A percentile compares a stretch with the other conserved stretches of the same genome.
These are phyloP conservation scores for Chaetodon trifascialis DNA, from an alignment of 2,113 vertebrate genomes.

Conservation along the genomic window DNA sequence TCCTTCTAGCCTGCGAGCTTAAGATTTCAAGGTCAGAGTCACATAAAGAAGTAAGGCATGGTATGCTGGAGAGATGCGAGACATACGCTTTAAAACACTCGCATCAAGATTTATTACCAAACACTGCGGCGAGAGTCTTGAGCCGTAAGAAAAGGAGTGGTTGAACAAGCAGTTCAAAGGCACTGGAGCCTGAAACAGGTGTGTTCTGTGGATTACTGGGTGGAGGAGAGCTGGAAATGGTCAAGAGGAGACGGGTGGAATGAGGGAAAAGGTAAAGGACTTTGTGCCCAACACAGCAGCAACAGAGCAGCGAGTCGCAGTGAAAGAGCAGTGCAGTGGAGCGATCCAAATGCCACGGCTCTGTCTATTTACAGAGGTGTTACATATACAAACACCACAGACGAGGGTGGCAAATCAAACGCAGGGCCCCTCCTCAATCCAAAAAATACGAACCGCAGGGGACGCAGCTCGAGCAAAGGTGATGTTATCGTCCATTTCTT, in stretches of 20 bases:
- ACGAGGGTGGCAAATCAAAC: constrained; percentile 38
- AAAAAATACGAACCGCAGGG: constrained; percentile 30
- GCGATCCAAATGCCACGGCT: constrained; percentile 48
- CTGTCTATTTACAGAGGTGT: constrained; percentile 68
- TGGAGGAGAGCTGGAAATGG: constrained; percentile 46
- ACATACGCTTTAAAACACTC: constrained; percentile 45
- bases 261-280: constrained; percentile 17
- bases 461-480: constrained; percentile 31
- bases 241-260: constrained; percentile 18
- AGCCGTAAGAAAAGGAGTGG: constrained; percentile 40
- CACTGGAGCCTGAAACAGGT: constrained; percentile 70
- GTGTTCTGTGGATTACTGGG: constrained; percentile 60
- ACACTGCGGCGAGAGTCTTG: constrained; percentile 42
- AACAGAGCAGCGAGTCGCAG: constrained; percentile 5
- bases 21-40: constrained; percentile 67
- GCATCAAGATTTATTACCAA: constrained; percentile 66
- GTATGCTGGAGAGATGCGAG: constrained; percentile 28
- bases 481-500: constrained; percentile 51
- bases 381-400: constrained; percentile 56
- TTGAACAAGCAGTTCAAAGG: constrained; percentile 64
- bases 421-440: constrained; percentile 18
- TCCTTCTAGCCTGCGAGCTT: constrained; percentile 43
- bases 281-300: constrained; percentile 14
- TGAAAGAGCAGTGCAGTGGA: constrained; percentile 20
- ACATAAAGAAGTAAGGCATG: constrained; percentile 42